A percentile compares a stretch with the other conserved stretches of the same genome.
Conservation (phyloP, 2,113 vertebrate species). For the Petroica traversi region DNA sequence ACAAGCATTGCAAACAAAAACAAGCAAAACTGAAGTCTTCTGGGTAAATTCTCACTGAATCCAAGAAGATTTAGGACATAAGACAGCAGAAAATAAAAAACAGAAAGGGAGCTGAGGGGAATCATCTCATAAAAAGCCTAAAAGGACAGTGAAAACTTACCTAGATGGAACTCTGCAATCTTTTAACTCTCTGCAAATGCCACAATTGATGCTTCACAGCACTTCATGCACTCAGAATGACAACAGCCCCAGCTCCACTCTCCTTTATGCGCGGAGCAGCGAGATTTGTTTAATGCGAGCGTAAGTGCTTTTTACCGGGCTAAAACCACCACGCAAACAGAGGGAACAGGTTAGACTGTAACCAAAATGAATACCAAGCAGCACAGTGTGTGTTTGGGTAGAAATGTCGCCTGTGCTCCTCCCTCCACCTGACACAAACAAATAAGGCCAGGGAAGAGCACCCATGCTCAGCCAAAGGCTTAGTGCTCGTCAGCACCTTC, state of each 20-base stretch:
- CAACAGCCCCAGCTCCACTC: not conserved
- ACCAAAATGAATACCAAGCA: slow-evolving; percentile 26
- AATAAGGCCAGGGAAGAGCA: not conserved
- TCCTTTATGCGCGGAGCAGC: not conserved
- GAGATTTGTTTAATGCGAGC: not conserved
- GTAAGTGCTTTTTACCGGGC: not conserved
- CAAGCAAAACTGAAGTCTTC: not conserved
- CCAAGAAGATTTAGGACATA: not conserved
- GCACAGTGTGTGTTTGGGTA: not conserved
- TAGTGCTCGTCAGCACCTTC: not conserved
- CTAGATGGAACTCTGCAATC: not conserved
- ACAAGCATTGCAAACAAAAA: not conserved
- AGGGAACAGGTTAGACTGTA: slow-evolving; percentile 58
- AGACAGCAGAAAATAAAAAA: not conserved
- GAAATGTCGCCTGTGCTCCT: not conserved
- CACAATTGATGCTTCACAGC: not conserved
- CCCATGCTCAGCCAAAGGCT: not conserved
- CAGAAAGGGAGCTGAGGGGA: not conserved
- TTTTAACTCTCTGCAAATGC: not conserved
- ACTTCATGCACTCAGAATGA: not conserved
- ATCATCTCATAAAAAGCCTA: not conserved
- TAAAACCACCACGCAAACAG: slow-evolving; percentile 4
- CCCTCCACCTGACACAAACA: slow-evolving; percentile 24
- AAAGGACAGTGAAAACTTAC: slow-evolving; percentile 2
- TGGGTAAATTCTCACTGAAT: not conserved